Base-by-base conservation (phyloP, 2,888 invertebrate species). In the Bellardia bayeri region DNA sequence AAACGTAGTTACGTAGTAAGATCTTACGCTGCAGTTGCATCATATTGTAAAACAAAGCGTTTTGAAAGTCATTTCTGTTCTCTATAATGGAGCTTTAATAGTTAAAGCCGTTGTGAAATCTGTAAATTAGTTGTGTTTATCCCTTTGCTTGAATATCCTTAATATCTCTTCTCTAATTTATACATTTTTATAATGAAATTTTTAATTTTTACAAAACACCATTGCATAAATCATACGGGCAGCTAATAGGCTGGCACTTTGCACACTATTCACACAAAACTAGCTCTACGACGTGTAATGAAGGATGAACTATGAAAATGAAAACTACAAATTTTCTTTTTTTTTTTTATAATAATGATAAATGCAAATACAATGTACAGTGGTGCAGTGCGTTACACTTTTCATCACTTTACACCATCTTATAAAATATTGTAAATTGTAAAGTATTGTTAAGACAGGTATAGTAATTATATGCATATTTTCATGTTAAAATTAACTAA, bases 181-280 rank as follows among this genome's bases (percentile, higher is more conserved):
- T 66, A 37, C 3, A 51, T 30, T 49, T 71, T 71, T 71, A 37
- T 3, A 51, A 80, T 61, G 51, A 74, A 74, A 72, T 58, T 68
- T 49, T 81, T 64, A 81, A 81, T 56, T 72, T 81, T 42, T 64
- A 64, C 42, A 54, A 33, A 56, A 33, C 16, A 78, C n/a, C n/a
- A 51, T 58, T 75, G 58, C 58, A 75, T 75, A 75, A 68, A 68
- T 82, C 68, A 82, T 61, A 23, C n/a, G 30, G 49, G 40, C 49
- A 33, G 30, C 56, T 45, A 78, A 66, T 54, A 75, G 68, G 40
- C 82, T 82, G 58, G 37, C 37, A 68, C 61, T 71, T 51, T 30
- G 23, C 51, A 63, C 56, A 79, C 49, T 58, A 56, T 42, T 78
- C 11, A 54, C 30, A 37, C 14, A 51, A 51, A 51, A 51, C n/a